Percentiles rank a stretch among this genome's conserved stretches.
Evolutionary conservation across 2,888 invertebrate genomes (phyloP).

Genomic region (Acronicta aceris): DNA sequence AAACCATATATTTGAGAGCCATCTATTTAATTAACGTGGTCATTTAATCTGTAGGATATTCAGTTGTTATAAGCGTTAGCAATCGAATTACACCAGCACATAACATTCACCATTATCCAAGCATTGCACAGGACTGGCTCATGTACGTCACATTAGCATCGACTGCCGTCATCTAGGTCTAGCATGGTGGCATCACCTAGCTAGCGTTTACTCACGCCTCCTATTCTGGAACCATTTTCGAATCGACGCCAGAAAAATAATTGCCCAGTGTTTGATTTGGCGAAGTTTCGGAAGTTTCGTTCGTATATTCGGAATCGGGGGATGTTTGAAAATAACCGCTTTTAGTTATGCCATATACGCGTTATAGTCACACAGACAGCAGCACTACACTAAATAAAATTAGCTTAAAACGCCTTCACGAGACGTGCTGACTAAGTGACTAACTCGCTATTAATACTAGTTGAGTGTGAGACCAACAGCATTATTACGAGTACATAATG

Average conservation of each 20-base stretch:
- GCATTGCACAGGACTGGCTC: constrained; percentile 87
- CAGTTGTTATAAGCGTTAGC: constrained; percentile 54
- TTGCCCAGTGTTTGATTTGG: constrained; percentile 24
- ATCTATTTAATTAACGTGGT: constrained; percentile 43
- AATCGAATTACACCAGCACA: constrained; percentile 80
- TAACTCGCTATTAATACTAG: constrained; percentile 48
- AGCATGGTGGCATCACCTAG: constrained; percentile 87
- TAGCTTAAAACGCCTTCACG: constrained; percentile 79
- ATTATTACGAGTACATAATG: constrained; percentile 58
- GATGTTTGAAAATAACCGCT: constrained; percentile 75
- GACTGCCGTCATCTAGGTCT: constrained; percentile 83
- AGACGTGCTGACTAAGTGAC: constrained; percentile 69
- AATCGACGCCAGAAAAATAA: constrained; percentile 56
- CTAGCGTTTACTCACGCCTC: constrained; percentile 78
- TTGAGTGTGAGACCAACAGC: constrained; percentile 42
- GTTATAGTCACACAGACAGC: constrained; percentile 80
- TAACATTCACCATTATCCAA: constrained; percentile 81
- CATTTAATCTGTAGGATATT: constrained; percentile 47
- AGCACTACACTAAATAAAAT: constrained; percentile 76
- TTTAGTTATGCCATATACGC: constrained; percentile 82
- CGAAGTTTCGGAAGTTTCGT: constrained; percentile 26
- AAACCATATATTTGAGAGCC: constrained; percentile 44
- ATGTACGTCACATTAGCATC: constrained; percentile 79
- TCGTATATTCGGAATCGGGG: constrained; percentile 76
- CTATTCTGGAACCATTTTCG: constrained; percentile 82